Conservation (phyloP, 2,113 vertebrate species). For the Sprattus sprattus region DNA sequence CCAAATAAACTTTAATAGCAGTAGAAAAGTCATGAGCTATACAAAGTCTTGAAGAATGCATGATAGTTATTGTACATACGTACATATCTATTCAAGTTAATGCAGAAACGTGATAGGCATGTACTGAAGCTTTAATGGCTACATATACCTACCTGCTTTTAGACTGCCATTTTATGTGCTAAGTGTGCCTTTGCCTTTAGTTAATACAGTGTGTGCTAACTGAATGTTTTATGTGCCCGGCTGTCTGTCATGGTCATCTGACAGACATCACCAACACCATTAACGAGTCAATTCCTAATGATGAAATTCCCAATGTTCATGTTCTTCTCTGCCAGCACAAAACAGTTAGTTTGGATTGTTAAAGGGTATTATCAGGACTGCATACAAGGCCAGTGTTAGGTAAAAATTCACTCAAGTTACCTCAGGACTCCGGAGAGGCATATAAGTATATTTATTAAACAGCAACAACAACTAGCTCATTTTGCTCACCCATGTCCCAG, state of each 20-base stretch:
- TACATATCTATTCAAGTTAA: too few relatives aligned
- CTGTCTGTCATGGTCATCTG: conserved; percentile 1
- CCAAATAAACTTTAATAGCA: neutral
- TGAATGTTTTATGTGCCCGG: neutral
- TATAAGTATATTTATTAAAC: too few relatives aligned
- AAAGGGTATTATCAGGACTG: neutral
- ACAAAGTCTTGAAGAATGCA: neutral
- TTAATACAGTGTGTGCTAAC: neutral
- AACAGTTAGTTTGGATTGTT: neutral
- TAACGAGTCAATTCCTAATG: neutral
- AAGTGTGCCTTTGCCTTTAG: neutral
- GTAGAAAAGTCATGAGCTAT: neutral
- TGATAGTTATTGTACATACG: too few relatives aligned
- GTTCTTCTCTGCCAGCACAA: neutral
- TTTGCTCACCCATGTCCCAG: too few relatives aligned
- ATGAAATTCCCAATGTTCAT: neutral
- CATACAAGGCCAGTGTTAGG: neutral
- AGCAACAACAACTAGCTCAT: too few relatives aligned
- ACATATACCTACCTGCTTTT: neutral
- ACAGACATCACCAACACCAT: neutral
- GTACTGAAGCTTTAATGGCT: neutral
- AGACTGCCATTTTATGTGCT: neutral
- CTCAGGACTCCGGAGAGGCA: too few relatives aligned
- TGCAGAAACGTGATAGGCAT: too few relatives aligned
- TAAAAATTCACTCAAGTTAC: too few relatives aligned